These are phyloP conservation scores for Leptobrachium ailaonicum DNA, from an alignment of 2,113 vertebrate genomes.

Conservation along the genomic window DNA sequence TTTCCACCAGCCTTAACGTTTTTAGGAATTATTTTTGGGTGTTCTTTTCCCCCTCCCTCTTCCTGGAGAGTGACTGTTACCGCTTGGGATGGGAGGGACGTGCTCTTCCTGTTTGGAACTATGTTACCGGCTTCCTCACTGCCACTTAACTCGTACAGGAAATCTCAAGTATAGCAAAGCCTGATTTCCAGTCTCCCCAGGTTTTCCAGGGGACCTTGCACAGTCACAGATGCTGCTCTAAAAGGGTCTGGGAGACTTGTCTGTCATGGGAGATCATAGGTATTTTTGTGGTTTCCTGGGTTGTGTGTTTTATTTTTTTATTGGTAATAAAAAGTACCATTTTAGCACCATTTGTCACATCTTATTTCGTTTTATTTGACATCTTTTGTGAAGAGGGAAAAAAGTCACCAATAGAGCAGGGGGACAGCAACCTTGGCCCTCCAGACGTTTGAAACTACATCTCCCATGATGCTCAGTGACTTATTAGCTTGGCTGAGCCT, in stretches of 20 bases:
- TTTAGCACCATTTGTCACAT: not conserved
- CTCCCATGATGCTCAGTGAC: too few relatives aligned
- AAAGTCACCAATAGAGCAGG: too few relatives aligned
- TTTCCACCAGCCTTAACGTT: conserved; percentile 46
- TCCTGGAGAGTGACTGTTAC: conserved; percentile 39
- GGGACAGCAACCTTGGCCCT: too few relatives aligned
- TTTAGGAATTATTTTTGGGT: not conserved
- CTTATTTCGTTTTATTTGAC: not conserved
- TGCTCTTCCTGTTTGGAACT: conserved; percentile 22
- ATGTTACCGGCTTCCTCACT: conserved; percentile 41
- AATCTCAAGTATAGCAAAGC: conserved; percentile 1
- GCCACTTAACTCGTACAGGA: conserved; percentile 43
- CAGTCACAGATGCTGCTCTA: conserved; percentile 27
- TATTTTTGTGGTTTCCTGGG: not conserved
- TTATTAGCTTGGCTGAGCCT: too few relatives aligned
- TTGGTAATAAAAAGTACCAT: conserved; percentile 40
- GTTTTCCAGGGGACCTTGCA: conserved; percentile 19
- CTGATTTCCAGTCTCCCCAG: conserved; percentile 16
- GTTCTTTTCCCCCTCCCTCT: conserved; percentile 16
- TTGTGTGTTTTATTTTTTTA: conserved; percentile 15
- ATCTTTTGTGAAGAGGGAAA: too few relatives aligned
- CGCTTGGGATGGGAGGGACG: conserved; percentile 22
- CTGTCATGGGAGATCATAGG: conserved; percentile 21
- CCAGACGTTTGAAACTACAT: too few relatives aligned
- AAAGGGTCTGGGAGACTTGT: conserved; percentile 14